Conservation (phyloP, 2,113 vertebrate species). For the Herpetotheres cachinnans region DNA sequence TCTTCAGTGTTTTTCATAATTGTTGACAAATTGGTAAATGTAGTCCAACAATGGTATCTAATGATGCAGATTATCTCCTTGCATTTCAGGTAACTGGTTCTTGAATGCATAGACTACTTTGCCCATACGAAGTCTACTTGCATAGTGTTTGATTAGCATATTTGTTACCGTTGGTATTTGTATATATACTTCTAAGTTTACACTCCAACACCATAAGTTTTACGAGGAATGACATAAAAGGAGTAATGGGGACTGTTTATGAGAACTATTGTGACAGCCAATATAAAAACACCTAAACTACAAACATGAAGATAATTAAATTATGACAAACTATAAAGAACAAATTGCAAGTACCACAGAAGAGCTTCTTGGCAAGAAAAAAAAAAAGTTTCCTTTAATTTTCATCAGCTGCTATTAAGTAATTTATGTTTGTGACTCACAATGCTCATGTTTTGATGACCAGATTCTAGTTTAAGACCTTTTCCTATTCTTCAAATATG, state of each 20-base stretch:
- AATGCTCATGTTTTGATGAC: neutral
- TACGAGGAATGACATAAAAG: neutral
- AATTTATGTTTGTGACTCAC: neutral
- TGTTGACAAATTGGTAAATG: neutral
- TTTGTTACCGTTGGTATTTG: neutral
- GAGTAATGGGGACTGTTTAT: neutral
- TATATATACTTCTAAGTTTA: neutral
- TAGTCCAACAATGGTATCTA: neutral
- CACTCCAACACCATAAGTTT: rapidly evolving
- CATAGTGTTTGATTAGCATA: neutral
- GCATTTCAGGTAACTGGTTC: neutral
- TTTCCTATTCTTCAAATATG: neutral
- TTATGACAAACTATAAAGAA: neutral
- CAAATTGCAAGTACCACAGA: neutral
- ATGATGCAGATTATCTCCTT: neutral
- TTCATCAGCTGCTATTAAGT: neutral
- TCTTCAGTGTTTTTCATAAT: neutral
- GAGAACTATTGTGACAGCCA: neutral
- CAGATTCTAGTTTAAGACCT: neutral
- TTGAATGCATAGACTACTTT: neutral
- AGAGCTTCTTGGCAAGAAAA: neutral
- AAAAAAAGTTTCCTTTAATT: neutral
- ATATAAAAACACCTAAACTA: neutral
- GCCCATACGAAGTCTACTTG: neutral
- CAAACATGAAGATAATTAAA: neutral